phyloP scores from a whole-genome alignment of 2,797 vertebrate genomes.

The Lophius americanus region DNA sequence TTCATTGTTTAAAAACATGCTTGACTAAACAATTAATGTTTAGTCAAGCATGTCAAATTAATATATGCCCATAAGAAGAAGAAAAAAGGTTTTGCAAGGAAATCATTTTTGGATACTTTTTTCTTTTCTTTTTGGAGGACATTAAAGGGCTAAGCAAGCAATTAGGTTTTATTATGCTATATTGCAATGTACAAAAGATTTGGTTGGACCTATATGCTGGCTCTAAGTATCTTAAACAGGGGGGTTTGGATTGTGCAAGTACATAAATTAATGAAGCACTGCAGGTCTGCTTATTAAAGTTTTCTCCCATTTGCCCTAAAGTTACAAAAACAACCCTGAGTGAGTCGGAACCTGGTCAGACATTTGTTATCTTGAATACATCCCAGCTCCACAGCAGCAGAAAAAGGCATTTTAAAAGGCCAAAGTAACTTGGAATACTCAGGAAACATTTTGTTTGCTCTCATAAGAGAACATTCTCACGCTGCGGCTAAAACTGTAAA shows the following conservation, averaged over 20 bases:
- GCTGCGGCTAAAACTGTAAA: conserved; percentile 4
- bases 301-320: conserved; percentile 22
- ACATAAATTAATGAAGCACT: background rate
- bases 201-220: no score
- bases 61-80: no score
- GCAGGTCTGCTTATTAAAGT: conserved; percentile 12
- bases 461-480: conserved; percentile 15
- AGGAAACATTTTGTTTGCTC: conserved; percentile 28
- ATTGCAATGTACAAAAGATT: background rate
- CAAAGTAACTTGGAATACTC: conserved; percentile 30
- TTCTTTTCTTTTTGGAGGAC: no score
- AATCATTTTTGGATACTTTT: no score
- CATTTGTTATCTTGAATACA: conserved; percentile 46
- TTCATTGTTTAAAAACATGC: no score
- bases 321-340: conserved; percentile 36
- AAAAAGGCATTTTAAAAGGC: conserved; percentile 57
- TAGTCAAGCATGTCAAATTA: no score
- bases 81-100: no score
- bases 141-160: no score
- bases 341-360: conserved; percentile 37
- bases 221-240: background rate
- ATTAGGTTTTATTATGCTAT: no score
- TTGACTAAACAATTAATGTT: no score
- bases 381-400: conserved; percentile 54
- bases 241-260: background rate